Evolutionary conservation across 1,140 invertebrate genomes (phyloP).

Genomic region (Drosophila insularis): DNA sequence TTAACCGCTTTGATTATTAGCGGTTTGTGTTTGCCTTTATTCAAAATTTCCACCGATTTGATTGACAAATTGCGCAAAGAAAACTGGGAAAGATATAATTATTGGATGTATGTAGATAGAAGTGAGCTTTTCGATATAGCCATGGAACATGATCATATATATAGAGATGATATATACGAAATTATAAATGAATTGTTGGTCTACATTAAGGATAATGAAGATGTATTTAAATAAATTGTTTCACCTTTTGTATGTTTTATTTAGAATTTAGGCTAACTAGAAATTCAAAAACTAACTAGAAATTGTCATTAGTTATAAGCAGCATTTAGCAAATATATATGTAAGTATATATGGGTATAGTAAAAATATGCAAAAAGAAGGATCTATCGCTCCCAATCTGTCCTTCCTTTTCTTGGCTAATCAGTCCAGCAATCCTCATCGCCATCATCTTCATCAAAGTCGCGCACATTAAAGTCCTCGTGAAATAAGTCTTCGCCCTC

Average conservation of each 20-base stretch:
- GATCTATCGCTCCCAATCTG: neutral
- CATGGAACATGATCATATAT: conserved; percentile 25
- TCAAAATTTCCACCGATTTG: conserved; percentile 31
- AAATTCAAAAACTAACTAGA: conserved; percentile 48
- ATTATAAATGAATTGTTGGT: conserved; percentile 40
- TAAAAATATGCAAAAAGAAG: conserved; percentile 9
- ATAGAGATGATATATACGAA: conserved; percentile 24
- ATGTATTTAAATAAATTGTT: conserved; percentile 17
- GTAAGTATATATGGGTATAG: conserved; percentile 18
- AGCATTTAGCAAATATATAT: conserved; percentile 37
- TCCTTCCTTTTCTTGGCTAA: conserved; percentile 25
- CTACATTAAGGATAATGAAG: conserved; percentile 35
- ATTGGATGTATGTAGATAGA: conserved; percentile 46
- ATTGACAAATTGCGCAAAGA: conserved; percentile 14
- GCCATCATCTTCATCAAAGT: conserved; percentile 68
- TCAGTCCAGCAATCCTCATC: conserved; percentile 78
- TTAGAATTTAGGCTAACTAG: conserved; percentile 45
- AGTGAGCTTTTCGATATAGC: conserved; percentile 36
- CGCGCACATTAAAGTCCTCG: conserved; percentile 77
- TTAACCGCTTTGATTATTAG: conserved; percentile 30
- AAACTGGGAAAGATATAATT: conserved; percentile 37
- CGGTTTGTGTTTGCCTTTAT: conserved; percentile 34
- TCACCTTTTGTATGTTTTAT: conserved; percentile 25
- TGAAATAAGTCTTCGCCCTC: conserved; percentile 79
- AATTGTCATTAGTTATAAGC: conserved; percentile 23